phyloP scores from a whole-genome alignment of 2,113 vertebrate genomes.

The Myrmecophaga tridactyla region DNA sequence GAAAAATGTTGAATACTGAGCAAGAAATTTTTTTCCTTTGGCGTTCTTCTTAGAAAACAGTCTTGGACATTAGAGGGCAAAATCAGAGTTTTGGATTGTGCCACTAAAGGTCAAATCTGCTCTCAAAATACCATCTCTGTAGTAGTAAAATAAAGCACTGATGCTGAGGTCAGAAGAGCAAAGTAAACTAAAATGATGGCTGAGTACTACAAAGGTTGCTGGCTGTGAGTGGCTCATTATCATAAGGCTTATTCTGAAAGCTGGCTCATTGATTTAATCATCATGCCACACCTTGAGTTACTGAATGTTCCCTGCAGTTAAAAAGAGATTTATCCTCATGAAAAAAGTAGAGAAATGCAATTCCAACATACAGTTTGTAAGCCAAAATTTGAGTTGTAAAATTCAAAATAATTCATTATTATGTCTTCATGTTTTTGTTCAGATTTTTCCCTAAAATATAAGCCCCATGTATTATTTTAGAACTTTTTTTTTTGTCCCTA shows the following conservation, averaged over 20 bases:
- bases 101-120: slow-evolving; percentile 36
- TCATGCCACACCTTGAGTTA: slow-evolving; percentile 17
- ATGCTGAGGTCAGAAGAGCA: slow-evolving; percentile 55
- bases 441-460: slow-evolving; percentile 32
- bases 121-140: slow-evolving; percentile 55
- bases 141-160: slow-evolving; percentile 49
- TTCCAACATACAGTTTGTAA: slow-evolving; percentile 18
- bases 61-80: slow-evolving; percentile 17
- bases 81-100: slow-evolving; percentile 35
- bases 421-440: slow-evolving; percentile 37
- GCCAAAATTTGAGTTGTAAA: slow-evolving; percentile 48
- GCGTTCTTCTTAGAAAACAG: slow-evolving; percentile 29
- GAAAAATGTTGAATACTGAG: not conserved
- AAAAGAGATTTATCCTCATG: slow-evolving; percentile 63
- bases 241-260: slow-evolving; percentile 30
- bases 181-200: slow-evolving; percentile 56
- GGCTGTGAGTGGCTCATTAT: slow-evolving; percentile 57
- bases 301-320: slow-evolving; percentile 60
- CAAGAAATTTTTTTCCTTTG: slow-evolving; percentile 33
- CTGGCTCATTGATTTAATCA: slow-evolving; percentile 73
- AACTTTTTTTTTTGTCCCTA: not conserved
- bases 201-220: not conserved
- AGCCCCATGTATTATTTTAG: not conserved
- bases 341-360: slow-evolving; percentile 13
- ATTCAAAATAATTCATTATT: slow-evolving; percentile 56